Evolutionary conservation across 64 coral and sea anemone species (phyloP).

Genomic region (Trachythela sp.): DNA sequence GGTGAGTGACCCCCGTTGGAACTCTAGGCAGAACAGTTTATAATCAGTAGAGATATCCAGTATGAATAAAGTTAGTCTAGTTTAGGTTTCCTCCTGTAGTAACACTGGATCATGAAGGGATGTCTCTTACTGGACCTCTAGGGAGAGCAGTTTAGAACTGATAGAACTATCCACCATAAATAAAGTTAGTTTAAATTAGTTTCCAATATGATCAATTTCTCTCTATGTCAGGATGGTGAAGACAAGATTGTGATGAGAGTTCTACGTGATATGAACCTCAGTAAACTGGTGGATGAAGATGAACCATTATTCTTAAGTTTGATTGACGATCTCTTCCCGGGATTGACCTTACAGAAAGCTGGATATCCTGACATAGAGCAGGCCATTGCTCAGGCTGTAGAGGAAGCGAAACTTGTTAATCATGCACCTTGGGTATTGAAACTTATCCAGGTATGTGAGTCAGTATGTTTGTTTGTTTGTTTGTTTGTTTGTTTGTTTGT

Average conservation of each 20-base stretch:
- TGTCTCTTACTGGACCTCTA: no score
- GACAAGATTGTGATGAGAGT: conserved; percentile 97
- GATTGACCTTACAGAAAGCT: conserved; percentile 91
- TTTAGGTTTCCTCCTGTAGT: no score
- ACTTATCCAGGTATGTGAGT: conserved; percentile 73
- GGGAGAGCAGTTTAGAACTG: no score
- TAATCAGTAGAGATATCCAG: no score
- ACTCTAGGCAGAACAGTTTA: neutral
- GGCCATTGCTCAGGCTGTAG: conserved; percentile 82
- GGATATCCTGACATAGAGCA: conserved; percentile 98
- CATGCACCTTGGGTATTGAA: conserved; percentile 94
- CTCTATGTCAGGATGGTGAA: conserved; percentile 61
- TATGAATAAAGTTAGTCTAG: no score
- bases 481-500: no score
- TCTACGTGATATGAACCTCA: conserved; percentile 97
- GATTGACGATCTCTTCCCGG: conserved; percentile 97
- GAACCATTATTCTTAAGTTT: conserved; percentile 95
- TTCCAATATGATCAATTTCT: neutral
- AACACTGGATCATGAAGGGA: no score
- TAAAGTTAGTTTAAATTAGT: no score
- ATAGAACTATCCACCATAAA: no score
- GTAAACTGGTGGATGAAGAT: conserved; percentile 96
- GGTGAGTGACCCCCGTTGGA: conserved; percentile 22
- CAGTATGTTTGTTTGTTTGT: neutral
- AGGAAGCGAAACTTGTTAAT: conserved; percentile 97